Base-by-base conservation (phyloP, 1,140 invertebrate genomes). In the Calycopis cecrops region DNA sequence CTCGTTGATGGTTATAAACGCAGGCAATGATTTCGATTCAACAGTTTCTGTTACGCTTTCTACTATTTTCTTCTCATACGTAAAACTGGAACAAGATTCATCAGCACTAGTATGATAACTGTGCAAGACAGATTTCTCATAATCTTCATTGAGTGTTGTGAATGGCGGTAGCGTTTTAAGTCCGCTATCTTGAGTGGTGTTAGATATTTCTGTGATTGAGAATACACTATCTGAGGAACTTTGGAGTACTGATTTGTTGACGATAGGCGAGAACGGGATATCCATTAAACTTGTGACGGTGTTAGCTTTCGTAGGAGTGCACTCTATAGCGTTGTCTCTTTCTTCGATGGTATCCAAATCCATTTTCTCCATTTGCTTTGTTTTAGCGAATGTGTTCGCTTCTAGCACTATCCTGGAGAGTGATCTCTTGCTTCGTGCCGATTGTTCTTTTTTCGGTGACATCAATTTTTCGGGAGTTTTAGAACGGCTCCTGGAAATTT, bases 381-480 rank as follows among this genome's bases (percentile, higher is more conserved):
- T 67, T 76, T 80, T 85, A 8, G 80, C 69, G 38, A 85, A 81
- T 0, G 78, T 59, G 53, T 85, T 88, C 7, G 77, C 71, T 75
- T 88, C 86, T 28, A 88, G 52, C 9, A 87, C 86, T 4, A 79
- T 63, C 66, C 86, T 62, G 0, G 79, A 79, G 12, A 88, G 70
- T 0, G 86, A 76, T 65, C 79, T 86, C 51, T 76, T 84, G 55
- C 52, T 56, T 57, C 63, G 71, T 21, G 55, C 55, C 6, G 70
- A 52, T 3, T 53, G 62, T 35, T 81, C 75, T 48, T 65, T 71
- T 56, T 73, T 83, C 0, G 80, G 76, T 9, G 76, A 78, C 63
- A 83, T 69, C 34, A 79, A 48, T 57, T 84, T 84, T 53, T 87
- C 84, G n/a, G 83, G 83, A 7, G 83, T 86, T 63, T 82, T 83